Conservation (phyloP, 2,113 vertebrate species). For the Oryzias melastigma region DNA sequence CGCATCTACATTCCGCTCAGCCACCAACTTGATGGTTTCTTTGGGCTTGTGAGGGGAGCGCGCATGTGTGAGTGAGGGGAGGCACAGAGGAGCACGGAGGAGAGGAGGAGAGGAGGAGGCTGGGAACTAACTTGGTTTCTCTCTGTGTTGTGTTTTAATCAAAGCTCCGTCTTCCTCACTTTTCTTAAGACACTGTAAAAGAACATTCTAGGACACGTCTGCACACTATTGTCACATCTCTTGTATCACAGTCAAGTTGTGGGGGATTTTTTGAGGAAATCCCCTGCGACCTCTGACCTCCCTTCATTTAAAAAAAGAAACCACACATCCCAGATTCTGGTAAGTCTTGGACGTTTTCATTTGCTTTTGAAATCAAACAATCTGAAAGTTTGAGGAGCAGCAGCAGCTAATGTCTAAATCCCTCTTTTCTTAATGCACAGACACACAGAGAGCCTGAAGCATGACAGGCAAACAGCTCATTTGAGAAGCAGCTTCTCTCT, state of each 20-base stretch:
- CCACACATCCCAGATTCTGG: too few species aligned
- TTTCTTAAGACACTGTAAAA: too few species aligned
- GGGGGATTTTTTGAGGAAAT: too few species aligned
- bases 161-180: neutral
- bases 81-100: constrained; percentile 23
- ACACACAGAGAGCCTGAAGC: constrained; percentile 39
- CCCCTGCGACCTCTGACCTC: too few species aligned
- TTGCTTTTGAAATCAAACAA: too few species aligned
- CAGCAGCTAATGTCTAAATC: constrained; percentile 43
- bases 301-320: too few species aligned
- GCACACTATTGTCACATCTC: too few species aligned
- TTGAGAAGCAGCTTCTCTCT: constrained; percentile 37
- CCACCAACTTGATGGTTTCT: constrained; percentile 77
- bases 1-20: constrained; percentile 83
- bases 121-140: constrained; percentile 50
- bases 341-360: too few species aligned
- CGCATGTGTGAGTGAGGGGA: constrained; percentile 22
- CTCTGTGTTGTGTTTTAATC: constrained; percentile 44
- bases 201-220: too few species aligned
- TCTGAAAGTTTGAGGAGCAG: neutral
- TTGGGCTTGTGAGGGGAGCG: constrained; percentile 51
- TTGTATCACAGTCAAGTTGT: too few species aligned
- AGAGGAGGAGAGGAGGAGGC: constrained; percentile 10
- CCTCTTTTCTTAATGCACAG: constrained; percentile 39
- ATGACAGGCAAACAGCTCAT: constrained; percentile 53